These are phyloP conservation scores for Nebria salina DNA, from an alignment of 2,888 invertebrate species.

Conservation along the genomic window DNA sequence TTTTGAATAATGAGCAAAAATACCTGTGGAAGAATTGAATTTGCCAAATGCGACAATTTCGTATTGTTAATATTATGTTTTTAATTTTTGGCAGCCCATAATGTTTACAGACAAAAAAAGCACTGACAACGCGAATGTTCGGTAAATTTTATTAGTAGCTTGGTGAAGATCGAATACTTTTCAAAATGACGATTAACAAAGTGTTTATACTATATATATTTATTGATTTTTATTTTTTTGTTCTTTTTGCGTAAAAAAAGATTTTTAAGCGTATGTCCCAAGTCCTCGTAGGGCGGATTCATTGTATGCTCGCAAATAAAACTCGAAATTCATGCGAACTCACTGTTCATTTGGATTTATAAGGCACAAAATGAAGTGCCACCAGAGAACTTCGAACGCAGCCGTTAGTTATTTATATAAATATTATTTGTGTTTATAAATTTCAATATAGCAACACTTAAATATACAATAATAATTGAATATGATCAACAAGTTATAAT, in stretches of 20 bases:
- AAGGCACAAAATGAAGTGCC: not conserved
- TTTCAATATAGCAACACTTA: not conserved
- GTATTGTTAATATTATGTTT: not conserved
- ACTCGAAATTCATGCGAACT: not conserved
- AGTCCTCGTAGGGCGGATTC: too few species aligned
- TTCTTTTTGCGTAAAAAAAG: not conserved
- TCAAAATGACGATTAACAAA: not conserved
- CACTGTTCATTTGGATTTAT: not conserved
- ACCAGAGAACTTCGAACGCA: not conserved
- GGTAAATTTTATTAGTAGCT: not conserved
- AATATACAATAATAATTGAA: not conserved
- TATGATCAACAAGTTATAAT: too few species aligned
- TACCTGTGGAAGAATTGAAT: not conserved
- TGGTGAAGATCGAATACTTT: slow-evolving; percentile 3
- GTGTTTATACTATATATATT: not conserved
- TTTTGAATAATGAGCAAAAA: not conserved
- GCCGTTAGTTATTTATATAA: not conserved
- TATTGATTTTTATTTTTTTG: slow-evolving; percentile 1
- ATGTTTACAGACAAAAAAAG: not conserved
- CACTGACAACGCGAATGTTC: not conserved
- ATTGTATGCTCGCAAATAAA: too few species aligned
- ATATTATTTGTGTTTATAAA: not conserved
- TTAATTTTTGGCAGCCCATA: not conserved
- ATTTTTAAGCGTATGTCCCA: too few species aligned
- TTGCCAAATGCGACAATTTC: not conserved